Evolutionary conservation across 2,888 invertebrate genomes (phyloP).

Genomic region (Stramonita haemastoma): DNA sequence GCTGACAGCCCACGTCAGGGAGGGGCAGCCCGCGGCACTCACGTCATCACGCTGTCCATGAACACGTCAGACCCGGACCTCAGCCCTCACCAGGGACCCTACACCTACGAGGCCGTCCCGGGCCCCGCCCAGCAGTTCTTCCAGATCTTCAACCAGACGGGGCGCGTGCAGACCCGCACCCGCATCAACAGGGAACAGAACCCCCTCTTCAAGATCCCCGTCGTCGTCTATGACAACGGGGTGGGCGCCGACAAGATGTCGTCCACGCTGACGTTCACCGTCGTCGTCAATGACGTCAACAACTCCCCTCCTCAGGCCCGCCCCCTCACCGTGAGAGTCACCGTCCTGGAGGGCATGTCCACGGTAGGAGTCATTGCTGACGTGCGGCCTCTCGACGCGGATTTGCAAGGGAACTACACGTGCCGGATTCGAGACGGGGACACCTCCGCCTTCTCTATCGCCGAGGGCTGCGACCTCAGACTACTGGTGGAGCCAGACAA

Average conservation of each 20-base stretch:
- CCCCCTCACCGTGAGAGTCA: constrained; percentile 88
- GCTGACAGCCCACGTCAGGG: constrained; percentile 62
- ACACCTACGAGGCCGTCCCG: constrained; percentile 87
- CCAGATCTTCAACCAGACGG: constrained; percentile 87
- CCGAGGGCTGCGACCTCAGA: constrained; percentile 87
- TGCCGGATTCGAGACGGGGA: constrained; percentile 81
- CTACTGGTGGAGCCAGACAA: constrained; percentile 75
- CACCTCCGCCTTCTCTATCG: constrained; percentile 80
- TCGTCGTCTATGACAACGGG: constrained; percentile 93
- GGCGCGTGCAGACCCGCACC: constrained; percentile 86
- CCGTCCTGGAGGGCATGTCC: constrained; percentile 79
- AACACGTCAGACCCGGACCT: constrained; percentile 86
- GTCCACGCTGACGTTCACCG: constrained; percentile 86
- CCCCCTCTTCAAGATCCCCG: constrained; percentile 85
- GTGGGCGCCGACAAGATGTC: constrained; percentile 85
- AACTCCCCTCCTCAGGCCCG: constrained; percentile 92
- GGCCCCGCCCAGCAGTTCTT: constrained; percentile 85
- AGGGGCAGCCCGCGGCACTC: constrained; percentile 60
- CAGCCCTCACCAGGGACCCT: constrained; percentile 93
- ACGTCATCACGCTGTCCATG: constrained; percentile 59
- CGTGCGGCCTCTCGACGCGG: constrained; percentile 94
- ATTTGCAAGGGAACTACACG: constrained; percentile 91
- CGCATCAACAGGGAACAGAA: constrained; percentile 88
- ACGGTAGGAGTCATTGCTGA: constrained; percentile 91
- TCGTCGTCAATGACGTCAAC: constrained; percentile 89